Evolutionary conservation across 1,140 invertebrate genomes (phyloP), one percentile per base, ranked within the genome.

Genomic region (Linepithema humile): DNA sequence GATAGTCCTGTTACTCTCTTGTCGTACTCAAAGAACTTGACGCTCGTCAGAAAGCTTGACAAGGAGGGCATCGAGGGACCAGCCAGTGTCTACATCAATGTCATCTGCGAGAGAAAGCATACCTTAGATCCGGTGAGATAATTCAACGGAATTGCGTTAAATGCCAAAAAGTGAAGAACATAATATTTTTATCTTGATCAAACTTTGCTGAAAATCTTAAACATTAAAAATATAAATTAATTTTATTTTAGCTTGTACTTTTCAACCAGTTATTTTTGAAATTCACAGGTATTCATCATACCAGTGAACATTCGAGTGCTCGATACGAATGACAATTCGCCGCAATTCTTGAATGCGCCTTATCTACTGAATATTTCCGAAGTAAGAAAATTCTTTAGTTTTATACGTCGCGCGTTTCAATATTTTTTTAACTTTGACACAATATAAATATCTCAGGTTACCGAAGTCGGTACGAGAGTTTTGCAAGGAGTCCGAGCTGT

Each of bases 291-390:
- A 85, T 98, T 98, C 91, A 96, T 97, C 9, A 98, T 98, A 90
- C 98, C 98, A 10, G 97, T 98, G 29, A 98, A 98, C 90, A 97
- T 99, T 59, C 95, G 98, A 83, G 98, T 98, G n/a, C 98, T 97
- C 29, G 98, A 99, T 94, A 98, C 97, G 23, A 99, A 99, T 92
- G 98, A 99, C 93, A 98, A 98, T 94, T 97, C 97, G 6, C 98
- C 98, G 0, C 95, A 96, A 88, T 98, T 98, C 94, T 94, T 96
- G 40, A 97, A 97, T 80, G 96, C 97, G 5, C 97, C 97, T 6
- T 98, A 98, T 91, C 95, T 96, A 15, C 94, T 98, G 64, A 97
- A 98, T 88, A 96, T 98, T 73, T 98, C 97, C 0, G 98, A 98
- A 95, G 96, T 96, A 92, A 93, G 80, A 67, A 57, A 17, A 64